Base-by-base conservation (phyloP, 1,140 invertebrate genomes). In the Pseudomyrmex gracilis region DNA sequence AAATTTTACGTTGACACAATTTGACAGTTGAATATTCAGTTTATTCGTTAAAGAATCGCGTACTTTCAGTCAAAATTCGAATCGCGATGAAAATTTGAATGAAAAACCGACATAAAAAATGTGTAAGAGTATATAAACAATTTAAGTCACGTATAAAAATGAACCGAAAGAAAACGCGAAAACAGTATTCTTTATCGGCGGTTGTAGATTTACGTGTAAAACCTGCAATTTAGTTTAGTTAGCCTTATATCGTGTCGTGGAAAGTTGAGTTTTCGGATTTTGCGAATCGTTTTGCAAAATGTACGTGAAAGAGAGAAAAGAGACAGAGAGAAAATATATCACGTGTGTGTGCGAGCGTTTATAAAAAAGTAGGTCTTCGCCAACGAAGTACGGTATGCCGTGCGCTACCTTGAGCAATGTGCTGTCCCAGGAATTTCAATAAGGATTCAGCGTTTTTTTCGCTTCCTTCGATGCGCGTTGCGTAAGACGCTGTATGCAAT, bases 281-380 rank as follows among this genome's bases (percentile, higher is more conserved):
- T 7, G 43, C 20, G 70, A 9, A 45, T 17, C 13, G 43, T 73
- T 63, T 45, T 13, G 7, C 15, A 13, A 58, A 70, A 63, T 43
- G 13, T 63, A 15, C 12, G 24, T 12, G 34, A 17, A 20, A 51
- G 47, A 49, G 12, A 67, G 51, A 34, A 22, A 20, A 7, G 17
- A 12, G 4, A 58, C 2, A 78, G 49, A 78, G 51, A 67, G 63
- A 78, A 78, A 78, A 22, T 22, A 47, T 55, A 20, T 15, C 34
- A 17, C 20, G 49, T 34, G 63, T 34, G 34, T 34, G 34, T 34
- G 51, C 45, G 5, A 34, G 5, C 20, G 47, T 60, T 71, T 53
- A 71, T 34, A 34, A 34, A 80, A 58, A 80, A 80, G 76, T 80
- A 80, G 76, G 66, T 47, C 74, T 55, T 45, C n/a, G 24, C 24